phyloP scores from a whole-genome alignment of 2,888 invertebrate genomes.

The Trachelus troglodyta region DNA sequence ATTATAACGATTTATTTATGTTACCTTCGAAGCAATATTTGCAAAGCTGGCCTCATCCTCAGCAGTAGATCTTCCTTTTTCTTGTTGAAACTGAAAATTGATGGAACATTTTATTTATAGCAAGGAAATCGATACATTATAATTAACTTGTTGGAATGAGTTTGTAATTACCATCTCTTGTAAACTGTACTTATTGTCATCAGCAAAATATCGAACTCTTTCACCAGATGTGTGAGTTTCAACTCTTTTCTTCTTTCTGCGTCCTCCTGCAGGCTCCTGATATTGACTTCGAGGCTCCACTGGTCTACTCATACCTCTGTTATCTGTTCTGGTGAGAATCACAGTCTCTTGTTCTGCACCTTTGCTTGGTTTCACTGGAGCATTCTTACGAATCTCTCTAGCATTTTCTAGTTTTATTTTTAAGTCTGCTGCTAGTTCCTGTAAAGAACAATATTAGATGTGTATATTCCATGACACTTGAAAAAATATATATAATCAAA shows the following conservation, averaged over 20 bases:
- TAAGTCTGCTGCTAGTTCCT: constrained; percentile 75
- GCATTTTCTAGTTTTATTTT: constrained; percentile 81
- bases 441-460: constrained; percentile 11
- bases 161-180: constrained; percentile 78
- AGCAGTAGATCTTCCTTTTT: constrained; percentile 82
- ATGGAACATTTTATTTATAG: constrained; percentile 1
- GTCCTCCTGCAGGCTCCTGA: constrained; percentile 59
- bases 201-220: constrained; percentile 85
- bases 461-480: background rate
- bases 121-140: background rate
- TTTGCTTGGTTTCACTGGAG: constrained; percentile 33
- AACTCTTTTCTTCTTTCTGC: constrained; percentile 69
- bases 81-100: constrained; percentile 76
- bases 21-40: constrained; percentile 74
- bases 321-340: constrained; percentile 77
- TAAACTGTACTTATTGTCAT: constrained; percentile 89
- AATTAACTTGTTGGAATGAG: background rate
- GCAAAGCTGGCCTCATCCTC: constrained; percentile 86
- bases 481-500: background rate
- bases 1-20: background rate
- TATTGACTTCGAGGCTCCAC: constrained; percentile 64
- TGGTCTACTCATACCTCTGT: constrained; percentile 76
- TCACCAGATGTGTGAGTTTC: constrained; percentile 79
- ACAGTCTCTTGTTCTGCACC: constrained; percentile 68
- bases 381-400: constrained; percentile 66